Conservation (phyloP, 2,888 invertebrate species). For the Pterobdella sp. region DNA sequence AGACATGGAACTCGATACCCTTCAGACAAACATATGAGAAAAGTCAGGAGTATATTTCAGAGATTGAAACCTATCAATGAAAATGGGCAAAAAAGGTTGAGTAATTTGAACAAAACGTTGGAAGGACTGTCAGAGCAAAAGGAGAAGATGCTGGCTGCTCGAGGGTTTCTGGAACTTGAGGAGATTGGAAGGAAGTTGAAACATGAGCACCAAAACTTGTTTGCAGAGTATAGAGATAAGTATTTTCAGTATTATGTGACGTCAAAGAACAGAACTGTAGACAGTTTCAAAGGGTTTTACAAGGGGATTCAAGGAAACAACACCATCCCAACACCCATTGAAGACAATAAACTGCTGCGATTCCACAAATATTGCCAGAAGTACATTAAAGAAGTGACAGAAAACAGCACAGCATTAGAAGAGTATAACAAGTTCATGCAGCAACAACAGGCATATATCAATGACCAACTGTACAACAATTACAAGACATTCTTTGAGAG, state of each 20-base stretch:
- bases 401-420: not conserved
- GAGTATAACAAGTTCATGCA: not conserved
- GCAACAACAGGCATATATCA: not conserved
- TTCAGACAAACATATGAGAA: not conserved
- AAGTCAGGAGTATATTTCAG: not conserved
- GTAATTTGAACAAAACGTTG: not conserved
- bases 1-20: not conserved
- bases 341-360: not conserved
- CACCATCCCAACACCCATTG: not conserved
- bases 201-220: not conserved
- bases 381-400: not conserved
- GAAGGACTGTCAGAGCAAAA: not conserved
- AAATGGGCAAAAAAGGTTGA: no score
- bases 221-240: not conserved
- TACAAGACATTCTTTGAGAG: not conserved
- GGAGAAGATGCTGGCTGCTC: not conserved
- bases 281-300: not conserved
- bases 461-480: not conserved
- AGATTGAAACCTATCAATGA: not conserved
- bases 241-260: not conserved
- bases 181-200: constrained; percentile 9
- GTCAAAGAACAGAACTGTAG: not conserved
- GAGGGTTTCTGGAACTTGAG: not conserved
- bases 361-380: not conserved
- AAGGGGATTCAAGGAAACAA: not conserved